phyloP scores from a whole-genome alignment of 2,888 invertebrate genomes.

The Diarsia mendica region DNA sequence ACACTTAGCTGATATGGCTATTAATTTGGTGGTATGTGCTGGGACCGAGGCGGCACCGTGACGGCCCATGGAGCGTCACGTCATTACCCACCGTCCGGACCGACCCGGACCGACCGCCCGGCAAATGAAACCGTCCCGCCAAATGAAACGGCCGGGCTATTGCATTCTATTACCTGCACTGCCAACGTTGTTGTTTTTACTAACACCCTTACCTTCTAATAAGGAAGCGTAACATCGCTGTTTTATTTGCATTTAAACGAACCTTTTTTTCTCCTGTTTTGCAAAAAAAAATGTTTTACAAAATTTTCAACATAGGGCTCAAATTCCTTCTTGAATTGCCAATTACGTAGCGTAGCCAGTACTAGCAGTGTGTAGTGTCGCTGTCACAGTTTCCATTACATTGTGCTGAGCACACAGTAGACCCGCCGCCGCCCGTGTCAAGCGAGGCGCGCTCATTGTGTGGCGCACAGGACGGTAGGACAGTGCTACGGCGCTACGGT shows the following conservation, averaged over 20 bases:
- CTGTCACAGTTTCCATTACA: conserved; percentile 11
- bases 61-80: conserved; percentile 25
- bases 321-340: background rate
- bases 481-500: no score
- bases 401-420: background rate
- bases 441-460: conserved; percentile 16
- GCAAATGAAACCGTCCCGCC: conserved; percentile 38
- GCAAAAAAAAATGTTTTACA: background rate
- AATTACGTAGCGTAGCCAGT: background rate
- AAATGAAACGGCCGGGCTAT: conserved; percentile 21
- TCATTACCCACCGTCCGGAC: conserved; percentile 17
- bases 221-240: conserved; percentile 2
- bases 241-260: conserved; percentile 23
- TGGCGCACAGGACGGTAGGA: conserved; percentile 9
- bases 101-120: conserved; percentile 6
- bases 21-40: background rate
- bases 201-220: conserved; percentile 3
- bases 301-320: background rate
- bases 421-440: background rate
- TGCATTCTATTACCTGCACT: conserved; percentile 58
- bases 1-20: background rate
- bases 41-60: conserved; percentile 17
- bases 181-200: conserved; percentile 35
- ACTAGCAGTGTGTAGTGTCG: no score
- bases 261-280: background rate